Conservation (phyloP, 1,140 invertebrate species). For the Drosophila mayri region DNA sequence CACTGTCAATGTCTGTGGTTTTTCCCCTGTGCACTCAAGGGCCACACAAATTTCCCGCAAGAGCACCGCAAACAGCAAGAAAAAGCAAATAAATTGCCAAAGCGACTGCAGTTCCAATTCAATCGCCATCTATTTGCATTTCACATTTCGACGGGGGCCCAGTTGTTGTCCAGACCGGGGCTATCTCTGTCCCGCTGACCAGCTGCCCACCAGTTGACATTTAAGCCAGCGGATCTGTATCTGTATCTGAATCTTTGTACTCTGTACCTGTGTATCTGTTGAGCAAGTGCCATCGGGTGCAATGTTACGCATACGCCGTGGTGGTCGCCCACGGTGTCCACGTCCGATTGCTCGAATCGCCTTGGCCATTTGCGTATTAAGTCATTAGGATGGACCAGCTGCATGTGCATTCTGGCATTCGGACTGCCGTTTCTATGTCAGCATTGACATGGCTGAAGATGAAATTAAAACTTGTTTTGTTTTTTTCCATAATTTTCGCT, state of each 20-base stretch:
- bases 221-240: slow-evolving; percentile 43
- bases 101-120: slow-evolving; percentile 42
- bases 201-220: slow-evolving; percentile 61
- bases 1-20: neutral
- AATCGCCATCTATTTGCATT: slow-evolving; percentile 46
- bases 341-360: slow-evolving; percentile 6
- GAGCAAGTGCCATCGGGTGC: slow-evolving; percentile 64
- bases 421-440: slow-evolving; percentile 70
- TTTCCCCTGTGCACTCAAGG: slow-evolving; percentile 11
- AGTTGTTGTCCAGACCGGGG: slow-evolving; percentile 22
- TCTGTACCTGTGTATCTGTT: slow-evolving; percentile 26
- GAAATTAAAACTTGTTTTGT: slow-evolving; percentile 74
- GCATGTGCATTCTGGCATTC: slow-evolving; percentile 31
- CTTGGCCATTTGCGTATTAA: slow-evolving; percentile 61
- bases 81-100: slow-evolving; percentile 42
- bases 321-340: slow-evolving; percentile 50
- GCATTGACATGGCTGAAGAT: slow-evolving; percentile 52
- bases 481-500: slow-evolving; percentile 53
- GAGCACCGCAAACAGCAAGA: slow-evolving; percentile 28
- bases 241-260: slow-evolving; percentile 2
- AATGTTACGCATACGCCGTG: slow-evolving; percentile 71
- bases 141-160: slow-evolving; percentile 30
- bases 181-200: slow-evolving; percentile 27
- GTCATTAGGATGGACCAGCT: slow-evolving; percentile 62
- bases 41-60: slow-evolving; percentile 9